phyloP scores from a whole-genome alignment of 2,888 invertebrate genomes.

The Ochropleura plecta region DNA sequence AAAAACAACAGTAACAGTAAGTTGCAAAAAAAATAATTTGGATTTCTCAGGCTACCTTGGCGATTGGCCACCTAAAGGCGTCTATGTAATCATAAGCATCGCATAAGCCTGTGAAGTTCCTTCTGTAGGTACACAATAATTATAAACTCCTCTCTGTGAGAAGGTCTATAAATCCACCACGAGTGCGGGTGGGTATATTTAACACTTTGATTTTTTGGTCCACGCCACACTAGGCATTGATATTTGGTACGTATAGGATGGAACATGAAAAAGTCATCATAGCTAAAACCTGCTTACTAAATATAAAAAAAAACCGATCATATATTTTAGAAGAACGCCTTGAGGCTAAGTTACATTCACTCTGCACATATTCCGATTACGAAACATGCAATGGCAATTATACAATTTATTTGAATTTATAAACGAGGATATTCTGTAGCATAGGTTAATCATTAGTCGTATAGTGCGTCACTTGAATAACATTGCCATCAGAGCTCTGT shows the following conservation, averaged over 20 bases:
- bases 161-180: neutral
- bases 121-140: neutral
- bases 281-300: neutral
- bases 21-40: too few relatives aligned
- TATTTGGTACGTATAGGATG: neutral
- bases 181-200: neutral
- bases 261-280: neutral
- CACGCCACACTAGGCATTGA: neutral
- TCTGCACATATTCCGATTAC: slow-evolving; percentile 34
- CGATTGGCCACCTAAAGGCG: neutral
- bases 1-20: too few relatives aligned
- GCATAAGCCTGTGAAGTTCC: neutral
- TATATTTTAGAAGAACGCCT: slow-evolving; percentile 41
- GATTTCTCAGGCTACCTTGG: too few relatives aligned
- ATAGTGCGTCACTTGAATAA: neutral
- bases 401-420: slow-evolving; percentile 33
- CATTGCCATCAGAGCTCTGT: neutral
- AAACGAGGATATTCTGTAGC: slow-evolving; percentile 30
- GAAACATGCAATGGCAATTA: slow-evolving; percentile 25
- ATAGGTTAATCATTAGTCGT: slow-evolving; percentile 15
- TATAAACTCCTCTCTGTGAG: neutral
- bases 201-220: neutral
- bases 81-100: neutral
- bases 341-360: slow-evolving; percentile 49
- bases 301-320: slow-evolving; percentile 16